Conservation (phyloP, 2,797 vertebrate species). For the Chloroceryle amazona region DNA sequence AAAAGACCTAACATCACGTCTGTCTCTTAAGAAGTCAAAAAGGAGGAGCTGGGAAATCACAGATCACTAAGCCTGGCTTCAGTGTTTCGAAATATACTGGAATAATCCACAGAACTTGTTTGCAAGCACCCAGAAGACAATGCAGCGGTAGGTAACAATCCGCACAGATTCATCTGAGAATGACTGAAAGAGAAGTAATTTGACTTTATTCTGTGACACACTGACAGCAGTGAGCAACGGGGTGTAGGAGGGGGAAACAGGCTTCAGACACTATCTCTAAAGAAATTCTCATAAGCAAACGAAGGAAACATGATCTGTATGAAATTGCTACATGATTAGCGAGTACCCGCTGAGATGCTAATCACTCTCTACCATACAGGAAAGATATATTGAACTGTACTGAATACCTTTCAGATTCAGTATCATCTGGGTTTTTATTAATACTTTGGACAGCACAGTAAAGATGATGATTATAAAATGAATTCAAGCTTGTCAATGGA, state of each 20-base stretch:
- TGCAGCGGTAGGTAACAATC: neutral
- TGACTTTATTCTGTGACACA: neutral
- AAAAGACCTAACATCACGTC: neutral
- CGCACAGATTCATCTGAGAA: neutral
- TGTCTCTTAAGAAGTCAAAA: neutral
- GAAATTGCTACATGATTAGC: neutral
- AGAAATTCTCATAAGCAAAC: neutral
- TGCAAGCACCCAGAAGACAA: neutral
- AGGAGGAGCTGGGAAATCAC: neutral
- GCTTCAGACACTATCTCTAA: neutral
- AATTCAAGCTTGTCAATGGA: neutral
- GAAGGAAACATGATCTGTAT: neutral
- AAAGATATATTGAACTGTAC: neutral
- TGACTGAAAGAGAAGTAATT: neutral
- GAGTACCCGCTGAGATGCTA: neutral
- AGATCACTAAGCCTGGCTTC: neutral
- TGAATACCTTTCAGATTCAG: neutral
- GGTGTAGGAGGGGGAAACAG: neutral
- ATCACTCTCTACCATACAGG: neutral
- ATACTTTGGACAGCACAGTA: neutral
- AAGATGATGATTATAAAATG: neutral
- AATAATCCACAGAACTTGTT: neutral
- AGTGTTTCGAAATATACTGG: neutral
- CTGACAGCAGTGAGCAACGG: neutral
- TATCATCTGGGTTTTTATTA: neutral